Conservation (phyloP, 2,888 invertebrate genomes). For the Sesia bembeciformis region DNA sequence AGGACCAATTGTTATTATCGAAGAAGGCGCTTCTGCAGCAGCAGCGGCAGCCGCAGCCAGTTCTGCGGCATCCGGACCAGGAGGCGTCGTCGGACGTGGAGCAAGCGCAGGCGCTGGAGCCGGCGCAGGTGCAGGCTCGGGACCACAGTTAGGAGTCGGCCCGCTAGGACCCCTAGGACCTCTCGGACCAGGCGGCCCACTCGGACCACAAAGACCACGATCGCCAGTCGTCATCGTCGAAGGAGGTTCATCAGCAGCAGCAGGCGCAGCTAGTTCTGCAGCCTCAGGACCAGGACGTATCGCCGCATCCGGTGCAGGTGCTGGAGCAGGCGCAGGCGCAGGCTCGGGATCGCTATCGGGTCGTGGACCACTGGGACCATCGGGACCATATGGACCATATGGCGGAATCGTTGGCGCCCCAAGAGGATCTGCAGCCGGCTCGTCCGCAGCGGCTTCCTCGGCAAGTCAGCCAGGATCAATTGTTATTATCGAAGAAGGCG, state of each 20-base stretch:
- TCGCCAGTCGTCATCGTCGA: no score
- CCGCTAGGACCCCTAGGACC: no score
- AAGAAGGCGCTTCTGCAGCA: background rate
- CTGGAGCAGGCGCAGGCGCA: slow-evolving; percentile 1
- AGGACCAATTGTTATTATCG: background rate
- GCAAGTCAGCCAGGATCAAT: background rate
- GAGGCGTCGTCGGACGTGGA: slow-evolving; percentile 2
- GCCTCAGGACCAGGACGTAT: no score
- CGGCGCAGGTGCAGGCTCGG: slow-evolving; percentile 1
- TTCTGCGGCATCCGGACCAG: slow-evolving; percentile 10
- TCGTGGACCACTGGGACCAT: no score
- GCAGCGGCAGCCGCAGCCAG: slow-evolving; percentile 3
- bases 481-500: background rate
- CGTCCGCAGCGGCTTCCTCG: slow-evolving; percentile 2
- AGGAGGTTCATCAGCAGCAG: no score
- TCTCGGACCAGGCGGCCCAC: slow-evolving; percentile 3
- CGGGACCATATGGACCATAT: no score
- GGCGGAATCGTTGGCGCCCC: no score
- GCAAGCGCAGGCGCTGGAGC: background rate
- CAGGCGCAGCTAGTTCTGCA: no score
- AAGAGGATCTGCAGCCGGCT: no score
- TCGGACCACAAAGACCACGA: no score
- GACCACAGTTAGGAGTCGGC: background rate
- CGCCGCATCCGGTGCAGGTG: no score
- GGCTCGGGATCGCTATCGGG: no score